Evolutionary conservation across 2,888 invertebrate species (phyloP).

Genomic region (Tetramorium bicarinatum): DNA sequence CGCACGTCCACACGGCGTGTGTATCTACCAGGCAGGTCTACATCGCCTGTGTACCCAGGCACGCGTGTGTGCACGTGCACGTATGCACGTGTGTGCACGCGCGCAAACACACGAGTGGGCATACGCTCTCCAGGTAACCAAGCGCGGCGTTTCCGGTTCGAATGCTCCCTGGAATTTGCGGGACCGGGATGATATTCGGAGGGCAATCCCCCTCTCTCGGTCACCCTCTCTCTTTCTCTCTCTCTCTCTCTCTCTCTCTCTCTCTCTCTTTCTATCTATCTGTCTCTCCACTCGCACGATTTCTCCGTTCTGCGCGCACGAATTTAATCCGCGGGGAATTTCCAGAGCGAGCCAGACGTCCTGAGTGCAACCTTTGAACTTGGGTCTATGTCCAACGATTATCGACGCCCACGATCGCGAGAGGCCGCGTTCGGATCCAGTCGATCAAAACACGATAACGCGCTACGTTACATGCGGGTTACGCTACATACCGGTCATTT

Average conservation of each 20-base stretch:
- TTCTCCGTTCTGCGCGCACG: conserved; percentile 67
- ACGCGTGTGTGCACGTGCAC: no score
- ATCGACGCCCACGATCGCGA: conserved; percentile 55
- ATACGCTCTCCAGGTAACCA: conserved; percentile 52
- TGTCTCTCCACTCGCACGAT: conserved; percentile 28
- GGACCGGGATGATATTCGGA: conserved; percentile 55
- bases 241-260: conserved; percentile 12
- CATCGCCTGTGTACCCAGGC: not conserved
- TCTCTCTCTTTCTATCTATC: conserved; percentile 13
- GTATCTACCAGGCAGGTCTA: conserved; percentile 9
- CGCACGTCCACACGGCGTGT: conserved; percentile 26
- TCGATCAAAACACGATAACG: conserved; percentile 72
- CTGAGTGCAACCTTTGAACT: conserved; percentile 67
- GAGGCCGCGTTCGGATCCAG: conserved; percentile 51
- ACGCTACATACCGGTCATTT: not conserved
- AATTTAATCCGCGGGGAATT: conserved; percentile 76
- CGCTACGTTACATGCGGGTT: conserved; percentile 19
- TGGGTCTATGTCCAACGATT: conserved; percentile 56
- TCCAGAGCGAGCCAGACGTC: conserved; percentile 69
- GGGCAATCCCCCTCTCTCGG: conserved; percentile 6
- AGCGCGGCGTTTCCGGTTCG: conserved; percentile 61
- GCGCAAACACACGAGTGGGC: not conserved
- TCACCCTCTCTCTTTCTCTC: not conserved
- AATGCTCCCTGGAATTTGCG: conserved; percentile 62
- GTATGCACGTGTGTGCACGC: not conserved